Base-by-base conservation (phyloP, 2,888 invertebrate species). In the Homarus gammarus region DNA sequence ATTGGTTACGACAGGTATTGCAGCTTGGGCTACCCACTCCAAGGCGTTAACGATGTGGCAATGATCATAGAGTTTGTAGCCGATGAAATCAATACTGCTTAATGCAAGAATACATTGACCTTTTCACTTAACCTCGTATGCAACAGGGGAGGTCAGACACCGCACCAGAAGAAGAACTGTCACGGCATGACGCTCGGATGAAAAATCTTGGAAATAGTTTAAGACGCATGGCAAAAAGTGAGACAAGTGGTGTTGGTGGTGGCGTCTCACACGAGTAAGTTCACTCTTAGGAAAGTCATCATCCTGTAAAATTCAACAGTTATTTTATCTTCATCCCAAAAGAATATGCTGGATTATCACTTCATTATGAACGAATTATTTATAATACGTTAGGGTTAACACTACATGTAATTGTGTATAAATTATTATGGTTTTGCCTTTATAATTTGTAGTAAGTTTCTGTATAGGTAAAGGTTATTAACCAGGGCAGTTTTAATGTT, bases 91-190 rank as follows among this genome's bases (percentile, higher is more conserved):
- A 27, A 6, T 27, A 0, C 2, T 6, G 27, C 12, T 64, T 27
- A 64, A n/a, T 27, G 27, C 64, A n/a, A 64, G 64, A 64, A 64
- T 64, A 64, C 27, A 10, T 64, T 64, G 64, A 64, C 64, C 64
- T 64, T 64, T 64, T 6, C 64, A n/a, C 64, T n/a, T n/a, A 64
- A 64, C 64, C 64, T 64, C 64, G 64, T 64, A 64, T 64, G 64
- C 64, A 64, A 64, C 27, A 64, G 64, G 3, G n/a, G 64, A 64
- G 27, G 27, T 27, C 64, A 56, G 5, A 27, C 3, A 64, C 64
- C 64, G n/a, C 27, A 6, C 3, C 1, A 64, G 64, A 27, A 27
- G 2, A 27, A 27, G 2, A 64, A 27, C 64, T 64, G 64, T 64
- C 64, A 64, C 64, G 27, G 18, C 64, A 5, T 27, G 27, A n/a